These are phyloP conservation scores for Orius laevigatus DNA, from an alignment of 1,140 invertebrate genomes.

Conservation along the genomic window DNA sequence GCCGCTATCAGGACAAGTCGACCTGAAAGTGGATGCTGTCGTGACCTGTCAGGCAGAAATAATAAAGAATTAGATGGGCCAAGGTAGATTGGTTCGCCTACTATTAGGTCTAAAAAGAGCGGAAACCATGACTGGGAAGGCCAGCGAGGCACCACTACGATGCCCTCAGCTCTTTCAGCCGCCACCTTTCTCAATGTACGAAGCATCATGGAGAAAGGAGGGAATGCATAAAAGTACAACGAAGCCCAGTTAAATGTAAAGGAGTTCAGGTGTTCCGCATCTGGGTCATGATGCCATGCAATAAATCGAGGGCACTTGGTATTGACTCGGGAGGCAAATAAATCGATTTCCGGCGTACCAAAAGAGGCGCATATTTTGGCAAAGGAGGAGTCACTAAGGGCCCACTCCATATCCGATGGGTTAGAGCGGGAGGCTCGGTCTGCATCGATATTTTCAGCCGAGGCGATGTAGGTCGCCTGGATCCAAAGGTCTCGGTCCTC, in stretches of 20 bases:
- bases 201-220: not conserved
- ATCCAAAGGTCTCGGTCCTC: not conserved
- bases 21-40: not conserved
- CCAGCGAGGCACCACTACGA: not conserved
- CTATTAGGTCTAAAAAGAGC: not conserved
- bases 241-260: not conserved
- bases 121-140: not conserved
- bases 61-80: not conserved
- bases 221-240: not conserved
- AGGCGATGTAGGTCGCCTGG: not conserved
- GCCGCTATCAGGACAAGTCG: not conserved
- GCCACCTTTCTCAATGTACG: not conserved
- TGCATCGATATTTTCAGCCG: not conserved
- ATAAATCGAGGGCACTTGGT: not conserved
- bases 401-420: not conserved
- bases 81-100: not conserved
- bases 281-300: not conserved
- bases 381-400: not conserved
- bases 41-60: not conserved
- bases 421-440: not conserved
- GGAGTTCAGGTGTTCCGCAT: not conserved
- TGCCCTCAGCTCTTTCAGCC: not conserved
- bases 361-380: not conserved
- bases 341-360: not conserved
- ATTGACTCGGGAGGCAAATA: not conserved